Base-by-base conservation (phyloP, 2,888 invertebrate genomes). In the Limulus polyphemus region DNA sequence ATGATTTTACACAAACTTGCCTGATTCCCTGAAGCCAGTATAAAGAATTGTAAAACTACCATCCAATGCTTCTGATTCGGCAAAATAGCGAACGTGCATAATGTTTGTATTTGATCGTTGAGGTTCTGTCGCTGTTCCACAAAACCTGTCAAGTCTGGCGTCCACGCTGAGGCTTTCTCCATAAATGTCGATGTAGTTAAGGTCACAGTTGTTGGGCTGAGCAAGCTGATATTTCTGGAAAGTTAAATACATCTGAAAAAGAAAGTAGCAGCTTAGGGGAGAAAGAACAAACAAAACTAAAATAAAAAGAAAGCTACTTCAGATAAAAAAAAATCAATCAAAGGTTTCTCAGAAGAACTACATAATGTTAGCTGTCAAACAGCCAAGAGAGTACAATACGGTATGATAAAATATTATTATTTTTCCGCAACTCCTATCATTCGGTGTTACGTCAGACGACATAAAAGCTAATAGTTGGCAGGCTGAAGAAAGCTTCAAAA, bases 41-140 rank as follows among this genome's bases (percentile, higher is more conserved):
- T 54, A 54, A 16, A 54, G 17, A 11, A 54, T 16, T 1, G 16
- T 32, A n/a, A 54, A 54, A 32, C 54, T 16, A 12, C 54, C 32
- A 17, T 54, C 32, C 16, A 54, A 32, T 32, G 54, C 17, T 16
- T 54, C 54, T n/a, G 16, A 16, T 16, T 54, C 54, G 54, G 54
- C 83, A 68, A 83, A 84, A 75, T 85, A 90, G 60, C 90, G 80
- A 32, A 92, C 80, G 71, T 87, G 84, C 76, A 90, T 82, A 13
- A 84, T 78, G 74, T 87, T 86, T 3, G 82, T 80, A 10, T 79
- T 79, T 1, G 88, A 84, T 48, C 80, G 79, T 14, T 89, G 83
- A 2, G 85, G 79, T 70, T 91, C 90, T 0, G 90, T 88, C 46
- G 90, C 85, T 9, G 90, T 89, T 0, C 91, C 90, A 73, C 92